Conservation (phyloP, 2,888 invertebrate genomes). For the Rhagonycha fulva region DNA sequence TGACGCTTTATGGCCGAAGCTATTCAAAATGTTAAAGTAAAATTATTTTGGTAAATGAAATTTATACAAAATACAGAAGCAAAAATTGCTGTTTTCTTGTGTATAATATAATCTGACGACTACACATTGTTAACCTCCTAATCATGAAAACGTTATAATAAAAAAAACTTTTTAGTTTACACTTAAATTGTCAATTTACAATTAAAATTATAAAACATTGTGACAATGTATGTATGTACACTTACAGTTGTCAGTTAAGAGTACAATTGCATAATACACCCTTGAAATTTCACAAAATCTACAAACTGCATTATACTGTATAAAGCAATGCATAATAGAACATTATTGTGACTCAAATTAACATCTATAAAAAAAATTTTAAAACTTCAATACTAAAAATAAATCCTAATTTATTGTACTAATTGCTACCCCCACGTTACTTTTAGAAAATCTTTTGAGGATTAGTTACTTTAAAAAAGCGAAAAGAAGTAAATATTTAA, state of each 20-base stretch:
- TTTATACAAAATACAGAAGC: too few relatives aligned
- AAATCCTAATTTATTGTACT: too few relatives aligned
- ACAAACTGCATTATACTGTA: too few relatives aligned
- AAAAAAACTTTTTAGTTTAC: not conserved
- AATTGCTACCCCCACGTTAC: too few relatives aligned
- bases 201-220: not conserved
- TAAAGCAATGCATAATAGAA: not conserved
- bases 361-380: not conserved
- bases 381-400: too few relatives aligned
- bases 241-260: too few relatives aligned
- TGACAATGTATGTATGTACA: too few relatives aligned
- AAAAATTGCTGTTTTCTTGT: not conserved
- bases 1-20: not conserved
- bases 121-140: not conserved
- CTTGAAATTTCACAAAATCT: not conserved
- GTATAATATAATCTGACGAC: not conserved
- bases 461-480: too few relatives aligned
- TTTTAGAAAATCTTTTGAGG: too few relatives aligned
- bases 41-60: not conserved
- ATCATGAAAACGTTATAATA: not conserved
- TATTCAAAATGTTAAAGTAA: not conserved
- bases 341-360: not conserved
- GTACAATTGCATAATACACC: too few relatives aligned
- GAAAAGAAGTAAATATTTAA: too few relatives aligned
- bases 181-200: not conserved